Evolutionary conservation across 2,113 vertebrate genomes (phyloP).

Genomic region (Mandrillus leucophaeus): DNA sequence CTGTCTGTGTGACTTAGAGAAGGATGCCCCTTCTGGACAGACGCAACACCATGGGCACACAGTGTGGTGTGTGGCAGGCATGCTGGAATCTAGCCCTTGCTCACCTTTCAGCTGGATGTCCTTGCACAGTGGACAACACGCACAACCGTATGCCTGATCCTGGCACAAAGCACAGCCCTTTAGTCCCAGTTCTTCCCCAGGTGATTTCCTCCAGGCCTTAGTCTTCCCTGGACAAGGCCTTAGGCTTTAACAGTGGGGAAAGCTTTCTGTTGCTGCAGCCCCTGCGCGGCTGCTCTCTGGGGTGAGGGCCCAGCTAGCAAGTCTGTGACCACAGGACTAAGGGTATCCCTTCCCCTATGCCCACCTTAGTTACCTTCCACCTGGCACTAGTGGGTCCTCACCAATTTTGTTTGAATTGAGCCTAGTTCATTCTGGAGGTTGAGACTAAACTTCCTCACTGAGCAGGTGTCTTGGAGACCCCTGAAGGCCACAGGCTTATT

Average conservation of each 20-base stretch:
- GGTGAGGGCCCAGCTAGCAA: background rate
- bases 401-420: background rate
- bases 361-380: background rate
- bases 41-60: accelerated
- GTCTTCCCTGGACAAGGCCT: background rate
- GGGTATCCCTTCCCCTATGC: accelerated
- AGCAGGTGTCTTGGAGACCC: background rate
- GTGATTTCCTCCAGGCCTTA: background rate
- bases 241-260: background rate
- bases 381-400: background rate
- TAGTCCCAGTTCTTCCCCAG: background rate
- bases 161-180: background rate
- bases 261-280: background rate
- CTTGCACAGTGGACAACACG: background rate
- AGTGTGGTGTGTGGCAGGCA: background rate
- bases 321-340: accelerated
- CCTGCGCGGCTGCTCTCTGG: background rate
- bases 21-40: background rate
- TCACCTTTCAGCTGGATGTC: background rate
- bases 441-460: background rate
- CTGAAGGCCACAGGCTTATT: background rate
- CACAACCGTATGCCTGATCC: background rate
- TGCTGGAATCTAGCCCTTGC: background rate
- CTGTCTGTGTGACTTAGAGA: background rate
- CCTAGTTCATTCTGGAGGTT: background rate